Evolutionary conservation across 2,113 vertebrate genomes (phyloP).

Genomic region (Drymodes brunneopygia): DNA sequence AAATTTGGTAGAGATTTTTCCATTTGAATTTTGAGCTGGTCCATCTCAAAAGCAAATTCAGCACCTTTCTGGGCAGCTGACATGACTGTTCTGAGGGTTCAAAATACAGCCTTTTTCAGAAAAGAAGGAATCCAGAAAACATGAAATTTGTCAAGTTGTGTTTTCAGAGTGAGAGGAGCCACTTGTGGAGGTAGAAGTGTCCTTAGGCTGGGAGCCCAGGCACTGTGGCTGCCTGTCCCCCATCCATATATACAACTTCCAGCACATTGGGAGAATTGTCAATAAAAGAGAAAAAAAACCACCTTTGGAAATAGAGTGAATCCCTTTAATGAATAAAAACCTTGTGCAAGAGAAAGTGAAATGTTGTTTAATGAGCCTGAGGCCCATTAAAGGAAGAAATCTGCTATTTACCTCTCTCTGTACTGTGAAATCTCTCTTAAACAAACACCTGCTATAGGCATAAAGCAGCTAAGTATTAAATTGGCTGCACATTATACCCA

Average conservation of each 20-base stretch:
- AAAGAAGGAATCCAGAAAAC: background rate
- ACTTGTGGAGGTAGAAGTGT: background rate
- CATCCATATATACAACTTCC: background rate
- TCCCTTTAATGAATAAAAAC: conserved; percentile 18
- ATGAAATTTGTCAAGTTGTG: background rate
- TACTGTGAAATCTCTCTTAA: conserved; percentile 33
- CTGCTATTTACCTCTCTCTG: conserved; percentile 26
- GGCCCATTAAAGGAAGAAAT: conserved; percentile 28
- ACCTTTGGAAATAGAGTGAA: background rate
- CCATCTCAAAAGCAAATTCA: background rate
- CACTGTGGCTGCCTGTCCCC: background rate
- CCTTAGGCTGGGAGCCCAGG: background rate
- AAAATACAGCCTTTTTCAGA: background rate
- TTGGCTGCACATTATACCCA: conserved; percentile 39
- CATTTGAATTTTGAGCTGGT: background rate
- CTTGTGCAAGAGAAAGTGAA: background rate
- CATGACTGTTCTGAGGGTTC: background rate
- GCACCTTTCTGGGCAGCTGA: background rate
- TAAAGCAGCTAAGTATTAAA: conserved; percentile 31
- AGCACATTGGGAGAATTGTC: background rate
- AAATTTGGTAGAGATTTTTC: background rate
- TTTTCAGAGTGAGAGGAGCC: background rate
- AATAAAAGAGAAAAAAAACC: background rate
- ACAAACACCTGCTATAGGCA: conserved; percentile 40
- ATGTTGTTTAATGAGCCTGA: conserved; percentile 16